These are phyloP conservation scores for Chromobotia macracanthus DNA, from an alignment of 2,797 vertebrate species.

Conservation along the genomic window DNA sequence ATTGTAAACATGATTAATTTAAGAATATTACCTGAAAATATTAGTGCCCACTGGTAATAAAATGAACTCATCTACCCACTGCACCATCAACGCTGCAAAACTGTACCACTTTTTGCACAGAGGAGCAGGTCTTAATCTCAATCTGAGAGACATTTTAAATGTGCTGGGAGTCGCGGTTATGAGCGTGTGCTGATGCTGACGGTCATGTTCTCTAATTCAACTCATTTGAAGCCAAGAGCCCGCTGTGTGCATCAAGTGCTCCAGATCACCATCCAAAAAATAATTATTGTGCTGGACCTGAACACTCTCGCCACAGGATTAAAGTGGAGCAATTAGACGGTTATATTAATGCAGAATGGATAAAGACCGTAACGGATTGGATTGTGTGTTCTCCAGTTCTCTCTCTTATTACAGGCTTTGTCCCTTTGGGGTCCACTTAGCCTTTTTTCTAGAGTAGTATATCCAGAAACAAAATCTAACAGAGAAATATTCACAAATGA, in stretches of 20 bases:
- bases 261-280: conserved; percentile 81
- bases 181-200: conserved; percentile 84
- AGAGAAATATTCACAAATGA: background rate
- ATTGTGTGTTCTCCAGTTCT: conserved; percentile 9
- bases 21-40: conserved; percentile 98
- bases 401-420: background rate
- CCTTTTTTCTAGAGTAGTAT: background rate
- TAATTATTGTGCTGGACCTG: conserved; percentile 81
- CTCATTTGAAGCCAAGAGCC: conserved; percentile 87
- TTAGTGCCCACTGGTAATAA: conserved; percentile 99
- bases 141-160: conserved; percentile 95
- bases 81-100: conserved; percentile 86
- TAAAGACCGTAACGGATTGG: conserved; percentile 59
- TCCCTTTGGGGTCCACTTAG: background rate
- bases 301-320: conserved; percentile 72
- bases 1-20: conserved; percentile 99
- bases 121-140: conserved; percentile 94
- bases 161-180: conserved; percentile 89
- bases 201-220: conserved; percentile 89
- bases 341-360: conserved; percentile 66
- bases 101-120: conserved; percentile 85
- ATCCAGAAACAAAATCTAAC: background rate
- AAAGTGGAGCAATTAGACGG: conserved; percentile 67
- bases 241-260: conserved; percentile 85
- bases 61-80: conserved; percentile 98